Evolutionary conservation across 1,140 invertebrate species (phyloP), one percentile per base, ranked within the genome.

Genomic region (Argopecten irradians): DNA sequence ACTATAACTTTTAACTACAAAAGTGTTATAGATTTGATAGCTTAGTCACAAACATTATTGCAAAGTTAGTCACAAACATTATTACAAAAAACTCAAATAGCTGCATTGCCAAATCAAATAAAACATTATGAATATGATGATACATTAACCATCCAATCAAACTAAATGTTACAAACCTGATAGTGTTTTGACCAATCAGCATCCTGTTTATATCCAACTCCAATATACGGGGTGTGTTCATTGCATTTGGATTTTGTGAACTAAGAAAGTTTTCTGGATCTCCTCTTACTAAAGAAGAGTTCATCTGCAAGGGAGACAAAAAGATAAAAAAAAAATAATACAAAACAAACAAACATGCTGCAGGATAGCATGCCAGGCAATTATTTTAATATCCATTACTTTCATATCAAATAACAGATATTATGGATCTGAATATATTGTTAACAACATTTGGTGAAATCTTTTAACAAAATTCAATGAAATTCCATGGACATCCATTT

Each of bases 161-260:
- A 39, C 5, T 7, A 71, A 28, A 11, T 71, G 55, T 71, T 71
- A 71, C 55, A 71, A 71, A 95, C 95, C 94, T 94, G 83, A 95
- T 93, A 82, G 94, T 94, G 91, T 95, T 95, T 86, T 95, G 94
- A 84, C 94, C 93, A 92, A 95, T 95, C 90, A 95, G 91, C 94
- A 95, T 95, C 84, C 95, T 92, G 92, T 95, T 95, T 35, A 95
- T 93, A 92, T 95, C 95, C 82, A 95, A 91, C 87, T 95, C 95
- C 34, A 95, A 88, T 33, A 95, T 94, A 87, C 93, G 89, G 3
- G 95, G 94, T 32, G 93, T 95, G 88, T 94, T 94, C 39, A 92
- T 87, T n/a, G 85, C 43, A 83, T 85, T 92, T 83, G 82, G 22
- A 43, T 71, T 71, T 89, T 87, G 11, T 82, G 55, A 33, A 83